Base-by-base conservation (phyloP, 2,888 invertebrate species). In the Stramonita haemastoma region DNA sequence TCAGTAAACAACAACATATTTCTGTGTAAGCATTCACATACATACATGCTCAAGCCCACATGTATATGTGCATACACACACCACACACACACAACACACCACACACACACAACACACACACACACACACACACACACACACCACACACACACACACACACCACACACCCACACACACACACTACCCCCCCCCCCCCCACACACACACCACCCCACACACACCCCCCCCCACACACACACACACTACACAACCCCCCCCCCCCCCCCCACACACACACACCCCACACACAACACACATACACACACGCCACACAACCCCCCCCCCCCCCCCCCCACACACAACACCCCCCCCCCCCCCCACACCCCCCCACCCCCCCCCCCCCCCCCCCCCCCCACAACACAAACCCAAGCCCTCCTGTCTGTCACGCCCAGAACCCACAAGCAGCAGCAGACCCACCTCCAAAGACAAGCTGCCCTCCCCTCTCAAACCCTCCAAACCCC, bases 81-180 rank as follows among this genome's bases (percentile, higher is more conserved):
- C n/a, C 70, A n/a, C 4, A 11, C 70, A 73, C 22, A 15, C 60
- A 19, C 60, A 19, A 1, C 70, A 26, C 70, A 26, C n/a, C 70
- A 1, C 70, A 26, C 70, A 73, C 70, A n/a, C 70, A 73, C 11
- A 73, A 15, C 70, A 73, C n/a, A n/a, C n/a, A 73, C n/a, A n/a
- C 70, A 73, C 26, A n/a, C 70, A 73, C 70, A n/a, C 70, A n/a
- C n/a, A 1, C 70, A 73, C n/a, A n/a, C 70, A 73, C 70, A 73
- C 26, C 70, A 73, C 70, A 70, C 70, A 73, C 70, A 73, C n/a
- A 73, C 70, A 73, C n/a, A n/a, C 70, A 73, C 70, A 73, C 70
- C 70, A 73, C 5, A 11, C 70, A 73, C 70, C 22, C n/a, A n/a
- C 70, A n/a, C 70, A 73, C n/a, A n/a, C 70, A 73, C 70, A n/a